A percentile compares a stretch with the other conserved stretches of the same genome.
Conservation (phyloP, 2,888 invertebrate genomes). For the Drosophila differens region DNA sequence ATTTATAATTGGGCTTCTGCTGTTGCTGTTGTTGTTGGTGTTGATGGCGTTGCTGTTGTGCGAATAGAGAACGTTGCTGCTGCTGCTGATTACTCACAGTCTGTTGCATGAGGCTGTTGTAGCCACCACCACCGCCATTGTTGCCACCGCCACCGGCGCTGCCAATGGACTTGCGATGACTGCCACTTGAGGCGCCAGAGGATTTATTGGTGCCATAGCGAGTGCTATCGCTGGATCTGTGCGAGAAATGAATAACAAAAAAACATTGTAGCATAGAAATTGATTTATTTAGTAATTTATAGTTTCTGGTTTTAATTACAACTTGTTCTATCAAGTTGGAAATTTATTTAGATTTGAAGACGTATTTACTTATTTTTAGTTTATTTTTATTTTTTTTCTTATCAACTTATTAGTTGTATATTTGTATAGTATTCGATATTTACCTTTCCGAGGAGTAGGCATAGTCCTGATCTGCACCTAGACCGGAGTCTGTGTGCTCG, state of each 20-base stretch:
- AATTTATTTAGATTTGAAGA: neutral
- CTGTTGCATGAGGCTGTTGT: constrained; percentile 84
- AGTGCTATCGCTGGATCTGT: constrained; percentile 87
- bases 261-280: neutral
- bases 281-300: neutral
- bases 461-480: constrained; percentile 91
- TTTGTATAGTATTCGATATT: accelerated
- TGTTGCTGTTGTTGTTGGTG: constrained; percentile 75
- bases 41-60: constrained; percentile 80
- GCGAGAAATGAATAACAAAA: neutral
- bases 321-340: neutral
- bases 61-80: constrained; percentile 80
- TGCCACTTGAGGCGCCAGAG: constrained; percentile 85
- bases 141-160: constrained; percentile 71
- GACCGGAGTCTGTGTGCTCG: constrained; percentile 91
- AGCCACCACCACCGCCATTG: constrained; percentile 65
- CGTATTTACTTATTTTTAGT: no score
- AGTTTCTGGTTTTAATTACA: neutral
- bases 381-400: neutral
- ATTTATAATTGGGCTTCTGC: constrained; percentile 81
- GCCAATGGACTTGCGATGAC: constrained; percentile 84
- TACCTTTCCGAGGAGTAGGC: constrained; percentile 90
- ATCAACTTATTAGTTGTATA: neutral
- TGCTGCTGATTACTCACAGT: constrained; percentile 85
- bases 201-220: constrained; percentile 86